Percentiles rank a stretch among this genome's conserved stretches.
These are phyloP conservation scores for Amblyteles armatorius DNA, from an alignment of 2,888 invertebrate species.

Conservation along the genomic window DNA sequence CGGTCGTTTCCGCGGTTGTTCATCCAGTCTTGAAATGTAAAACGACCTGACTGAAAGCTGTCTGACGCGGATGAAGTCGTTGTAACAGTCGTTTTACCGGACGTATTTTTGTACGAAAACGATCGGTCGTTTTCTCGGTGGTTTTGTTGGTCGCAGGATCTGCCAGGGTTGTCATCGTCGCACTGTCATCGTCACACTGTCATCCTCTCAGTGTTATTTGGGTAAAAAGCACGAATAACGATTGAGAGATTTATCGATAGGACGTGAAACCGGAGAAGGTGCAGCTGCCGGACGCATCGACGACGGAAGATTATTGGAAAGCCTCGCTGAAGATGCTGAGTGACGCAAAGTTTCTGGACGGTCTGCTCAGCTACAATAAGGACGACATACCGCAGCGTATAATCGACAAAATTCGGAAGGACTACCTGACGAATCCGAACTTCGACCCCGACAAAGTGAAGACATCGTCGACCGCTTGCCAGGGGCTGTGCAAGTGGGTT, in stretches of 20 bases:
- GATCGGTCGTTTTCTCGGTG: no score
- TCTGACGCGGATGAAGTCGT: no score
- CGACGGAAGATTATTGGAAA: slow-evolving; percentile 97
- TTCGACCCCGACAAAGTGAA: slow-evolving; percentile 97
- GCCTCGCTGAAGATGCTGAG: slow-evolving; percentile 94
- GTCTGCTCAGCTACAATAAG: slow-evolving; percentile 94
- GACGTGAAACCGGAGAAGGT: slow-evolving; percentile 95
- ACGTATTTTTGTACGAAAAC: no score
- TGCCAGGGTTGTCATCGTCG: no score
- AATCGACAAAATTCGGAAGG: slow-evolving; percentile 93
- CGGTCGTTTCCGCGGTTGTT: no score
- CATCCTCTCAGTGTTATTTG: neutral
- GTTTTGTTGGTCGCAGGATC: no score
- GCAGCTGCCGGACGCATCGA: slow-evolving; percentile 93
- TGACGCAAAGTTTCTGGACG: slow-evolving; percentile 96
- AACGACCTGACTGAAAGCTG: no score
- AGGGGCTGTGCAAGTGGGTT: slow-evolving; percentile 97
- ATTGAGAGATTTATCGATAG: slow-evolving; percentile 80
- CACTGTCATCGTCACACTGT: no score
- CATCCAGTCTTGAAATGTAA: no score
- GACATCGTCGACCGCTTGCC: slow-evolving; percentile 94
- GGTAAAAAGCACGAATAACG: neutral
- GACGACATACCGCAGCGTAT: slow-evolving; percentile 95
- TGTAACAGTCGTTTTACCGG: no score
- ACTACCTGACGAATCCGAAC: slow-evolving; percentile 92